Evolutionary conservation across 2,113 vertebrate species (phyloP).

Genomic region (Patagioenas fasciata): DNA sequence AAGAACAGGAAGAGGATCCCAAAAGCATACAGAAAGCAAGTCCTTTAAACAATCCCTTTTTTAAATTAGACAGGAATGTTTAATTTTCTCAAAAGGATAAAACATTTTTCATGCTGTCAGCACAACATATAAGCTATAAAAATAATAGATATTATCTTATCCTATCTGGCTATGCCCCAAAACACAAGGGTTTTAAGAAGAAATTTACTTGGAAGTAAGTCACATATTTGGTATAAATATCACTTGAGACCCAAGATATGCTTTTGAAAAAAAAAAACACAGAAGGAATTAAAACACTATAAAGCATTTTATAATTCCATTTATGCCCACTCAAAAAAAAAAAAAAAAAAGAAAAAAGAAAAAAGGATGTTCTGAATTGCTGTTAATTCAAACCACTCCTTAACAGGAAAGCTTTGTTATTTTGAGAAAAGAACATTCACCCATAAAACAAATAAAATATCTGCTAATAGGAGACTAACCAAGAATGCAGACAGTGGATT

Average conservation of each 20-base stretch:
- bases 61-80: background rate
- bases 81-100: background rate
- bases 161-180: background rate
- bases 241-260: background rate
- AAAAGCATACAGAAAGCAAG: background rate
- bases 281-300: background rate
- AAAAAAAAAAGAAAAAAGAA: background rate
- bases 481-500: background rate
- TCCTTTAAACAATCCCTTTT: background rate
- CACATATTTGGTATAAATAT: background rate
- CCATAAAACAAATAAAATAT: background rate
- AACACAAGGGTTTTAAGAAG: background rate
- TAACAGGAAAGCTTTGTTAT: background rate
- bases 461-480: background rate
- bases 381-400: background rate
- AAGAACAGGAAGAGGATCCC: background rate
- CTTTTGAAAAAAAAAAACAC: background rate
- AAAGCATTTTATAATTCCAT: background rate
- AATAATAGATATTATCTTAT: constrained; percentile 38
- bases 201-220: background rate
- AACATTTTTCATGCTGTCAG: constrained; percentile 14
- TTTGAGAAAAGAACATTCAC: background rate
- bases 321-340: background rate
- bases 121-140: background rate
- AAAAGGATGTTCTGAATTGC: background rate